Evolutionary conservation across 2,113 vertebrate genomes (phyloP).

Genomic region (Thunnus maccoyii): DNA sequence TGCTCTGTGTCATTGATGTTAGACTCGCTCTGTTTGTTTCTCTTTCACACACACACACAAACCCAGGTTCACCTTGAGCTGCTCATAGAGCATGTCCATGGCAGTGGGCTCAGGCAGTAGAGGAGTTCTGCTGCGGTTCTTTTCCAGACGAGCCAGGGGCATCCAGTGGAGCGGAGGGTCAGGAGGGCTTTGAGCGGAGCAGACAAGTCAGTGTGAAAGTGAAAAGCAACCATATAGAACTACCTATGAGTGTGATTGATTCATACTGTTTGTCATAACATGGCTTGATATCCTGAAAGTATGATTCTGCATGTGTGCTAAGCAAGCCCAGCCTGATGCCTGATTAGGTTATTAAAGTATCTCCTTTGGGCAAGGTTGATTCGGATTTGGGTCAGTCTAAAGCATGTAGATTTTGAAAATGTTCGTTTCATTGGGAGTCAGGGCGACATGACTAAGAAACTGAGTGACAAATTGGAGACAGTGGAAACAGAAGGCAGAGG

Average conservation of each 20-base stretch:
- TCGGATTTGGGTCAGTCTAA: background rate
- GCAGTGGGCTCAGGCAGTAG: slow-evolving; percentile 82
- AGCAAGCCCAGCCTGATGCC: background rate
- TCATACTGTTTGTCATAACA: background rate
- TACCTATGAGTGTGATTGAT: background rate
- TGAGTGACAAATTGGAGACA: background rate
- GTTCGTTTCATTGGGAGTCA: background rate
- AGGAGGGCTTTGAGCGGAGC: slow-evolving; percentile 41
- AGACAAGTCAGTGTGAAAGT: slow-evolving; percentile 1
- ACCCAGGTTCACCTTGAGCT: slow-evolving; percentile 73
- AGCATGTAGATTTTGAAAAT: background rate
- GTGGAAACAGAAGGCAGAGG: background rate
- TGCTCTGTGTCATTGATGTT: background rate
- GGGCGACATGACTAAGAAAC: background rate
- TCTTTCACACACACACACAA: slow-evolving; percentile 19
- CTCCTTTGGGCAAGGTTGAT: background rate
- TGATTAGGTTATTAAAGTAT: background rate
- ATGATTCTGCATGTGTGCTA: slow-evolving; percentile 7
- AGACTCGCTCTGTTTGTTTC: background rate
- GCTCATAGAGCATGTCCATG: slow-evolving; percentile 81
- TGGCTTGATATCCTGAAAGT: no score
- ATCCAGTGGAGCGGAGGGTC: slow-evolving; percentile 83
- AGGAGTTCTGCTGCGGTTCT: slow-evolving; percentile 78
- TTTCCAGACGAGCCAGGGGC: slow-evolving; percentile 77
- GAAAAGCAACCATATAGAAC: background rate